Conservation (phyloP, 1,140 invertebrate species). For the Eufriesea mexicana region DNA sequence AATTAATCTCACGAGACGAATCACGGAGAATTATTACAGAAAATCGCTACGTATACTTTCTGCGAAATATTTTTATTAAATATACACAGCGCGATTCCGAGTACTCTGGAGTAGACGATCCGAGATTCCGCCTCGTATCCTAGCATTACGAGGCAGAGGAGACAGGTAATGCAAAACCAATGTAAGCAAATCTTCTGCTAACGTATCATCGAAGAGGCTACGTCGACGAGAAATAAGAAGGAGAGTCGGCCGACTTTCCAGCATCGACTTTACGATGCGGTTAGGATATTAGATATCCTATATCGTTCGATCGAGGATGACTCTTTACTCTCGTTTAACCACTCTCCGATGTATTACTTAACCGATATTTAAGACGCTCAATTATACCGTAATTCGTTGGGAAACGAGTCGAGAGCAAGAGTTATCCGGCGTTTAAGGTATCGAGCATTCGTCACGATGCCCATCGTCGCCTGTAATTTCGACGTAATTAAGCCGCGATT, state of each 20-base stretch:
- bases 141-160: conserved; percentile 2
- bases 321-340: background rate
- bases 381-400: background rate
- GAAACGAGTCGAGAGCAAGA: too few species aligned
- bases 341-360: background rate
- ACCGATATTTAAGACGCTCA: background rate
- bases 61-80: background rate
- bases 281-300: conserved; percentile 25
- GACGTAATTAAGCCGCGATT: background rate
- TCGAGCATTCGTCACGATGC: too few species aligned
- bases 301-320: background rate
- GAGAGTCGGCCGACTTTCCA: conserved; percentile 23
- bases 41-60: background rate
- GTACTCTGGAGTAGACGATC: conserved; percentile 1
- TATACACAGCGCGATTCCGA: background rate
- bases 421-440: too few species aligned
- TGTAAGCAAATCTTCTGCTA: conserved; percentile 43
- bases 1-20: too few species aligned
- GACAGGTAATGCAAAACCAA: conserved; percentile 48
- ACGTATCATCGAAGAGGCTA: background rate
- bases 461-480: too few species aligned
- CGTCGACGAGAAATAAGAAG: conserved; percentile 32
- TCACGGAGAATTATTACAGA: background rate
- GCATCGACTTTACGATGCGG: background rate
- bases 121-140: conserved; percentile 5